phyloP scores from a whole-genome alignment of 2,888 invertebrate genomes.

The Pherbina coryleti region DNA sequence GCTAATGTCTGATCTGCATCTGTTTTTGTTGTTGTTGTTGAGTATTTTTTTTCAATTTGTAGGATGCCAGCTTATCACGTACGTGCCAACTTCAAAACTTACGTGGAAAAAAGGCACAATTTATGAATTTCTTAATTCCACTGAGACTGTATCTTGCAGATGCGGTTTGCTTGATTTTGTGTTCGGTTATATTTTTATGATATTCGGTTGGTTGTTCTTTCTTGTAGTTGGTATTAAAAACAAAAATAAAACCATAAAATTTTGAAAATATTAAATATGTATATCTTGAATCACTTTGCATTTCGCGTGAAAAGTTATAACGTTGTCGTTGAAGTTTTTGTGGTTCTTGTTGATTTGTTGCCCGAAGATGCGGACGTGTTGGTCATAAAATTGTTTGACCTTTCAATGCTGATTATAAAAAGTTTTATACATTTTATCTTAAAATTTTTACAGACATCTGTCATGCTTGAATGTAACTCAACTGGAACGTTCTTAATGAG shows the following conservation, averaged over 20 bases:
- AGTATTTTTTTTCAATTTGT: too few species aligned
- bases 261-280: constrained; percentile 19
- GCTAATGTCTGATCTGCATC: too few species aligned
- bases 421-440: too few species aligned
- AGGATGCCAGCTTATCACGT: constrained; percentile 3
- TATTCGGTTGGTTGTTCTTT: too few species aligned
- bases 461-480: too few species aligned
- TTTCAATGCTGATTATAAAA: background rate
- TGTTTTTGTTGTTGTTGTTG: too few species aligned
- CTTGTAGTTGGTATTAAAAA: too few species aligned
- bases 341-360: constrained; percentile 2
- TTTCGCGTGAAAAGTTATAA: constrained; percentile 29
- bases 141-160: constrained; percentile 11
- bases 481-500: too few species aligned
- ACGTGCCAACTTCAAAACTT: background rate
- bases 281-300: constrained; percentile 17
- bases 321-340: background rate
- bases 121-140: constrained; percentile 33
- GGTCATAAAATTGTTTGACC: constrained; percentile 17
- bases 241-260: constrained; percentile 19
- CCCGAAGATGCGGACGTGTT: background rate
- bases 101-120: constrained; percentile 2
- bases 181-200: too few species aligned
- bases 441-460: too few species aligned
- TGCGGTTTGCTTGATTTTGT: too few species aligned